Evolutionary conservation across 1,140 invertebrate genomes (phyloP), one percentile per base, ranked within the genome.

Genomic region (Elymnias hypermnestra): DNA sequence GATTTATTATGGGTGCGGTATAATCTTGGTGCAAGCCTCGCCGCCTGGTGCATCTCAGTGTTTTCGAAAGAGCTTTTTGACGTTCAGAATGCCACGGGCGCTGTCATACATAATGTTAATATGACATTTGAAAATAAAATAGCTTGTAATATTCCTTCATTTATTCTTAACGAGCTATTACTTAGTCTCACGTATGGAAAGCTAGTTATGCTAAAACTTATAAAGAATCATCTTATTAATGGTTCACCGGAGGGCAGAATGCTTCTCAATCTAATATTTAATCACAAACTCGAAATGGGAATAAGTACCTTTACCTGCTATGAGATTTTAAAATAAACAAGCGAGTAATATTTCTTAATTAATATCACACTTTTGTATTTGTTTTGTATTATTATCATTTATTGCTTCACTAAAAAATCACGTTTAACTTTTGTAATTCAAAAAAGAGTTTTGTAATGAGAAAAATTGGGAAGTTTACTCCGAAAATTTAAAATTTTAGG

Each of bases 1-100:
- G 77, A 82, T 82, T 81, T 84, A 84, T 72, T 67, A 56, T 69
- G 47, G 57, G 42, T 63, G 73, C 70, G 68, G 69, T 72, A 77
- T 57, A 76, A 72, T 67, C 66, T 75, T 72, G 55, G 53, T 33
- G 53, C 57, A 53, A 45, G 44, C 35, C 37, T 42, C 39, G 37
- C 44, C 38, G 38, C 46, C 40, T 44, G 55, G 35, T 45, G 57
- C 52, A 51, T 51, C 57, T 56, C 46, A 45, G 39, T 35, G 41
- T 52, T 58, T 55, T 60, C 47, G 51, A 61, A 64, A 57, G 42
- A 38, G 48, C 45, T 28, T 57, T 53, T 56, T 53, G 51, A 54
- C 48, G 57, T 50, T 55, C 38, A 31, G 31, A 57, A 48, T 60
- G 57, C 57, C 61, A 61, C 47, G 43, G 64, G 61, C 64, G 64